These are phyloP conservation scores for Zelostemma sp. DNA, from an alignment of 1,140 invertebrate species.

Conservation along the genomic window DNA sequence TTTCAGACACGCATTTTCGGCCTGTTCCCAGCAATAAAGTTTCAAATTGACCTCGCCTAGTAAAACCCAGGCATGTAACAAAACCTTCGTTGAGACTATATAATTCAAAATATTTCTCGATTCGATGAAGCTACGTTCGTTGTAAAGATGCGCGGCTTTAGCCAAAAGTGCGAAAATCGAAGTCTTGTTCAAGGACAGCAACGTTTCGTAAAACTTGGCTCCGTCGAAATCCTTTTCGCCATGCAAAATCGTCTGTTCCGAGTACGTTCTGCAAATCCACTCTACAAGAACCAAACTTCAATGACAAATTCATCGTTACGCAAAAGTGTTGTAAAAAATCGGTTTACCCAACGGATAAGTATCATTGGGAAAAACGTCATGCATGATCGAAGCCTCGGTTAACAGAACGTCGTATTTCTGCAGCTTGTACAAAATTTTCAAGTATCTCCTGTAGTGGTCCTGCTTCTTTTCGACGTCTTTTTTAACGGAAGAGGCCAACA, in stretches of 20 bases:
- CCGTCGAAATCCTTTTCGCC: slow-evolving; percentile 66
- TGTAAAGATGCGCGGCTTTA: slow-evolving; percentile 72
- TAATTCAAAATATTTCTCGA: slow-evolving; percentile 70
- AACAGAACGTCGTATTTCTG: slow-evolving; percentile 66
- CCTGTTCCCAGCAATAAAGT: slow-evolving; percentile 73
- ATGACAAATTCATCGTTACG: background rate
- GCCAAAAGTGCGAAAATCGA: slow-evolving; percentile 75
- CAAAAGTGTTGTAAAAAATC: background rate
- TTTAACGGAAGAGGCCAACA: slow-evolving; percentile 52
- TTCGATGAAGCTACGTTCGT: slow-evolving; percentile 69
- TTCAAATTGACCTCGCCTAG: slow-evolving; percentile 70
- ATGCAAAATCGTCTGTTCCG: slow-evolving; percentile 65
- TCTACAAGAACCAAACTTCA: no score
- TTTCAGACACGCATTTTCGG: slow-evolving; percentile 70
- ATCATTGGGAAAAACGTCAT: slow-evolving; percentile 67
- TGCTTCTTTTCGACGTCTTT: slow-evolving; percentile 49
- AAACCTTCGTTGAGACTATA: slow-evolving; percentile 51
- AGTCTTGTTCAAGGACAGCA: slow-evolving; percentile 69
- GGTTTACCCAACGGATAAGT: slow-evolving; percentile 66
- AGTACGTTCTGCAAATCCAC: slow-evolving; percentile 75
- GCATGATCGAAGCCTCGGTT: slow-evolving; percentile 70
- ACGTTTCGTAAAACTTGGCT: slow-evolving; percentile 63
- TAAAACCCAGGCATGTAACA: slow-evolving; percentile 67
- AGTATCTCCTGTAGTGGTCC: slow-evolving; percentile 71
- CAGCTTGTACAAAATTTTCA: slow-evolving; percentile 71